Conservation (phyloP, 37 sponge, comb jelly and placozoan species). For the Geodia barretti region DNA sequence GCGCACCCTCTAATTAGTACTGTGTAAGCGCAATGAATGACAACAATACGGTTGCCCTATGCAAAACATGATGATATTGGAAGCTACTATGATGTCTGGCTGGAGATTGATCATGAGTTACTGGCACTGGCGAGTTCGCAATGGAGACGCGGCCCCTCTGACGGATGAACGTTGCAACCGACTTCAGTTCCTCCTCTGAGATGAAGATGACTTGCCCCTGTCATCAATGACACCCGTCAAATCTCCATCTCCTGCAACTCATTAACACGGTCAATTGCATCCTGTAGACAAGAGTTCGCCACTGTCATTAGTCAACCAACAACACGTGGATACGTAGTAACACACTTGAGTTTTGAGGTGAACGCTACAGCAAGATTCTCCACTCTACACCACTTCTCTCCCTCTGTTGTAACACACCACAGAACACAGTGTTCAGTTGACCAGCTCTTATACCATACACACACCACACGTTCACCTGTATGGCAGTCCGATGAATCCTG, state of each 20-base stretch:
- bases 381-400: conserved; percentile 73
- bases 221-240: conserved; percentile 93
- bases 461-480: conserved; percentile 41
- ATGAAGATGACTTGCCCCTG: conserved; percentile 95
- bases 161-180: conserved; percentile 83
- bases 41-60: too few species aligned
- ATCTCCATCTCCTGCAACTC: conserved; percentile 54
- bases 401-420: too few species aligned
- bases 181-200: conserved; percentile 78
- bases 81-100: not conserved
- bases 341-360: conserved; percentile 81
- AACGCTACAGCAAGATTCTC: conserved; percentile 91
- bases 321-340: too few species aligned
- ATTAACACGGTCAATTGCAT: conserved; percentile 70
- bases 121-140: conserved; percentile 86
- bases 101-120: conserved; percentile 23
- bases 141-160: conserved; percentile 93
- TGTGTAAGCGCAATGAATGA: too few species aligned
- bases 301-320: too few species aligned
- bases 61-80: too few species aligned
- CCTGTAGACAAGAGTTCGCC: conserved; percentile 42
- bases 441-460: not conserved
- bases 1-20: too few species aligned
- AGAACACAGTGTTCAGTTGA: too few species aligned
- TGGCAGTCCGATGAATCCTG: conserved; percentile 76